Percentiles rank a stretch among this genome's conserved stretches.
Evolutionary conservation across 2,888 invertebrate genomes (phyloP).

Genomic region (Loripinus fragilis): DNA sequence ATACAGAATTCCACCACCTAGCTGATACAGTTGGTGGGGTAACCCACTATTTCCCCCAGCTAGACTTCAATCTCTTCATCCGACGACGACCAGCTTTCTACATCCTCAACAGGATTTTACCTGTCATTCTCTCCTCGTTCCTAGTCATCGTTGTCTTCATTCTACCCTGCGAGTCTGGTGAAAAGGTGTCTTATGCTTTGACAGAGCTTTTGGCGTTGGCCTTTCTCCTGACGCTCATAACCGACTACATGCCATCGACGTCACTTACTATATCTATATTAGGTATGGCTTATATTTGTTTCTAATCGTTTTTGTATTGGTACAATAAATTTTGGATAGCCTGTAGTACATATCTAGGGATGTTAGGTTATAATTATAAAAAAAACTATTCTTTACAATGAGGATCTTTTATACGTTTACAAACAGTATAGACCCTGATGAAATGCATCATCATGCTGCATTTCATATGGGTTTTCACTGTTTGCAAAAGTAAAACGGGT

Average conservation of each 20-base stretch:
- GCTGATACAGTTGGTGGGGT: conserved; percentile 3
- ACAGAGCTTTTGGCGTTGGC: conserved; percentile 45
- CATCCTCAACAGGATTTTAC: conserved; percentile 44
- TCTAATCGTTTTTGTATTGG: no score
- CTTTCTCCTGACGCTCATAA: conserved; percentile 40
- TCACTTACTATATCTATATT: conserved; percentile 39
- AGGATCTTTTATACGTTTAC: no score
- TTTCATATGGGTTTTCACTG: no score
- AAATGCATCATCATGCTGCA: no score
- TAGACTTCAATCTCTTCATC: conserved; percentile 33
- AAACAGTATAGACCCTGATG: no score
- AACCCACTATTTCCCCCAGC: conserved; percentile 22
- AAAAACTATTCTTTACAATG: no score
- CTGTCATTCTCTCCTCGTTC: conserved; percentile 39
- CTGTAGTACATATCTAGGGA: no score
- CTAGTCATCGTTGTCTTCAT: conserved; percentile 37
- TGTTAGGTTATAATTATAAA: no score
- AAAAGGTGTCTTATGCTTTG: conserved; percentile 47
- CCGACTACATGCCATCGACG: conserved; percentile 48
- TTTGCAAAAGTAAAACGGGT: no score
- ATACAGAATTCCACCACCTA: neutral
- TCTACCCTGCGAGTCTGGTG: conserved; percentile 43
- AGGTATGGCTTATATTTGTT: conserved; percentile 44
- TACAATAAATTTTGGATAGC: no score
- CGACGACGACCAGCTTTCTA: conserved; percentile 41